phyloP scores from a whole-genome alignment of 2,797 vertebrate species.

The Synanceia verrucosa region DNA sequence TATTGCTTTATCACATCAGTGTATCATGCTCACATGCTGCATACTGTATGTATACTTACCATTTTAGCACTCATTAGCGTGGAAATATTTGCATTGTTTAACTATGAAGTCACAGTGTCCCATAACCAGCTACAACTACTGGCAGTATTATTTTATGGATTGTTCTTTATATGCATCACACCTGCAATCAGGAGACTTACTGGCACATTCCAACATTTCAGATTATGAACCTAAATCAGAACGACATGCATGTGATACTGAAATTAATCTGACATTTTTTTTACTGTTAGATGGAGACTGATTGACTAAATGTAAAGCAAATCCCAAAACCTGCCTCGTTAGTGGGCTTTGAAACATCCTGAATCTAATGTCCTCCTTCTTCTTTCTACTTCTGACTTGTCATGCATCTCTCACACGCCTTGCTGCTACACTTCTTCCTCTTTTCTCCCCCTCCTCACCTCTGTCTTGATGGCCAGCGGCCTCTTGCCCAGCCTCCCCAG shows the following conservation, averaged over 20 bases:
- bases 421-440: constrained; percentile 4
- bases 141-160: background rate
- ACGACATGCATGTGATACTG: no score
- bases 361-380: background rate
- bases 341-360: background rate
- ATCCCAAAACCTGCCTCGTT: background rate
- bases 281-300: background rate
- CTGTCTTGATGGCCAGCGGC: constrained; percentile 88
- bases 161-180: background rate
- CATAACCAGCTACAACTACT: background rate
- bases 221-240: no score
- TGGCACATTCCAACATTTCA: background rate
- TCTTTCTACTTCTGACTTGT: background rate
- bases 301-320: background rate
- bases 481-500: constrained; percentile 92
- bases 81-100: no score
- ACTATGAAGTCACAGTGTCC: background rate
- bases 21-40: background rate
- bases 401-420: constrained; percentile 8
- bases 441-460: constrained; percentile 82
- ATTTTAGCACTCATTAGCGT: background rate
- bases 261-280: no score
- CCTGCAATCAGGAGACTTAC: background rate
- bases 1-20: background rate
- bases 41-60: background rate